These are phyloP conservation scores for Bradypus variegatus DNA, from an alignment of 2,797 vertebrate genomes.

Conservation along the genomic window DNA sequence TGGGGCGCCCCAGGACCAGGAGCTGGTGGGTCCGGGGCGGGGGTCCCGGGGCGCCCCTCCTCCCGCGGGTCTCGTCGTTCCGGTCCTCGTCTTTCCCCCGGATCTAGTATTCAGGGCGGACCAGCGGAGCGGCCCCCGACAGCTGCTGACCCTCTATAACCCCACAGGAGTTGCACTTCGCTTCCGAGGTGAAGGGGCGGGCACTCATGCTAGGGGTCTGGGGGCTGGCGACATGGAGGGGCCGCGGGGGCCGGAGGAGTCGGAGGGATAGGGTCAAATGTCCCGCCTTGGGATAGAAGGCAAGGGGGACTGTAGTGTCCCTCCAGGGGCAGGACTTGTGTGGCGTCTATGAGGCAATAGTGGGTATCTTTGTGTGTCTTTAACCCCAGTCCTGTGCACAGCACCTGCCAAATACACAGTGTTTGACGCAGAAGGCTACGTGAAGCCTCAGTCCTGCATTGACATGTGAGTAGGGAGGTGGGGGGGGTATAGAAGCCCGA, in stretches of 20 bases:
- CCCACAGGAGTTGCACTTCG: constrained; percentile 71
- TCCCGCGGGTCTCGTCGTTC: constrained; percentile 53
- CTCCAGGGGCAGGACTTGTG: background rate
- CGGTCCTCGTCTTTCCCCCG: constrained; percentile 72
- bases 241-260: background rate
- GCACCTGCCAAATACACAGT: constrained; percentile 71
- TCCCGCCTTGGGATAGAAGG: background rate
- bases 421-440: constrained; percentile 69
- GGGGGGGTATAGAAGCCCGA: background rate
- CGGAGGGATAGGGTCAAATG: background rate
- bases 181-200: constrained; percentile 68
- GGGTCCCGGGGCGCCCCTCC: constrained; percentile 43
- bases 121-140: constrained; percentile 68
- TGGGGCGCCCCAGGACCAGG: constrained; percentile 60
- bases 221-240: background rate
- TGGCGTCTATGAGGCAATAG: background rate
- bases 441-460: constrained; percentile 71
- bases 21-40: constrained; percentile 54
- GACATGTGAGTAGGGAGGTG: constrained; percentile 68
- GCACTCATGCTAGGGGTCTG: background rate
- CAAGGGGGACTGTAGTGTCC: background rate
- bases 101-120: constrained; percentile 71
- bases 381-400: constrained; percentile 67
- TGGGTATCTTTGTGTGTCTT: background rate
- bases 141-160: constrained; percentile 78